Base-by-base conservation (phyloP, 2,888 invertebrate species). In the Dolichopus griseipennis region DNA sequence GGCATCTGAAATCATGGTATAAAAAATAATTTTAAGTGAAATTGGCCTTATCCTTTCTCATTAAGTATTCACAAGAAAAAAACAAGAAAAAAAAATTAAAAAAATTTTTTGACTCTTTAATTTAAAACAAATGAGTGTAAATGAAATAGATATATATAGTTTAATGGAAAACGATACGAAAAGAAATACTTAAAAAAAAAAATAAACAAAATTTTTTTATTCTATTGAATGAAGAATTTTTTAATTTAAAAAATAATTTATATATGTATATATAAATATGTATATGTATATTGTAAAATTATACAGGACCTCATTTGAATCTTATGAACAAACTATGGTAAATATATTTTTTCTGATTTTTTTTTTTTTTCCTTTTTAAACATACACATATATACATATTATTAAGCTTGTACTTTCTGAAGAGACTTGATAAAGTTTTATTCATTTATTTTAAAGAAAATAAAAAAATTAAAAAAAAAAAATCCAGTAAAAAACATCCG, bases 21-120 rank as follows among this genome's bases (percentile, higher is more conserved):
- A 52, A 52, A 52, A n/a, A 52, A 52, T 52, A 52, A 52, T 52
- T 52, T 52, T 52, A 52, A 52, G 52, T 52, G 52, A 52, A 52
- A 52, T 52, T 52, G 52, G 52, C 52, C 52, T 52, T 52, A 52
- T 52, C 52, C 52, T 52, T 52, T 52, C 52, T 52, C 52, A 52
- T 52, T 52, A 52, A 52, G 12, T 52, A 52, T 52, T 12, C 52
- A 4, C 6, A 52, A 52, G 15, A 18, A 18, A 18, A 52, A 52
- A 18, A 52, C 1, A 52, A 12, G 1, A 52, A 52, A 52, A 7
- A n/a, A 52, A 52, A 52, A 52, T 15, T 18, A 18, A 52, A 52
- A 52, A 18, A 18, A 52, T 18, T 18, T 18, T 12, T 52, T 52
- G 52, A 52, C 52, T 52, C 52, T 52, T 52, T 52, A 52, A 52